These are phyloP conservation scores for Cromileptes altivelis DNA, from an alignment of 2,113 vertebrate genomes.

Conservation along the genomic window DNA sequence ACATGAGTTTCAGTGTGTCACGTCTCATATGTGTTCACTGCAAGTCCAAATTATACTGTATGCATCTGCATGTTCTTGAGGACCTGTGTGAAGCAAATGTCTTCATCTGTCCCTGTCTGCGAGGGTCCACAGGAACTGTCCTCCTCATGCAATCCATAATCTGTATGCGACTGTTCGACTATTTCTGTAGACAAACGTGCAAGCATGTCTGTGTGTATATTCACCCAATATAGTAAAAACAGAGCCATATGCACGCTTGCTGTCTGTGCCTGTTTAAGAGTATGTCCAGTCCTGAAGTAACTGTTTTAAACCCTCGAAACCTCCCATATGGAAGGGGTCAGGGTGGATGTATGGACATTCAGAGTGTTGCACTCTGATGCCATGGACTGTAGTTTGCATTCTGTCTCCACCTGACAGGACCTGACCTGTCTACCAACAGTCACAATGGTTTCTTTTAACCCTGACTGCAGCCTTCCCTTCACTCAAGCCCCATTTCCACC, in stretches of 20 bases:
- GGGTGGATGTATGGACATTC: too few species aligned
- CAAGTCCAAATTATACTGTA: neutral
- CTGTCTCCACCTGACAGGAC: neutral
- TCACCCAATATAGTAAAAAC: too few species aligned
- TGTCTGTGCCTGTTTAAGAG: too few species aligned
- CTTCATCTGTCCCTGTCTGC: neutral
- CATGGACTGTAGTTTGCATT: neutral
- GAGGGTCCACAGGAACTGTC: neutral
- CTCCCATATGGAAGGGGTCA: too few species aligned
- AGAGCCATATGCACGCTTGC: too few species aligned
- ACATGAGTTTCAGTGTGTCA: neutral
- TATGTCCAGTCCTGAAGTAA: too few species aligned
- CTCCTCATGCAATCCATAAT: too few species aligned
- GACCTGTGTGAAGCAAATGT: neutral
- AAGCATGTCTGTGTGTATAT: too few species aligned
- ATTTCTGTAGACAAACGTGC: too few species aligned
- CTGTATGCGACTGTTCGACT: too few species aligned
- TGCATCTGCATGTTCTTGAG: neutral
- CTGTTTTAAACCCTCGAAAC: too few species aligned
- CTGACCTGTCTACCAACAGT: neutral
- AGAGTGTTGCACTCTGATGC: neutral
- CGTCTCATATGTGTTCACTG: neutral
- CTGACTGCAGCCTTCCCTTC: neutral
- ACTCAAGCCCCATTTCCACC: too few species aligned
- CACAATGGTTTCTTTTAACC: neutral